phyloP scores from a whole-genome alignment of 64 coral and sea anemone species.

The Porites australiensis region DNA sequence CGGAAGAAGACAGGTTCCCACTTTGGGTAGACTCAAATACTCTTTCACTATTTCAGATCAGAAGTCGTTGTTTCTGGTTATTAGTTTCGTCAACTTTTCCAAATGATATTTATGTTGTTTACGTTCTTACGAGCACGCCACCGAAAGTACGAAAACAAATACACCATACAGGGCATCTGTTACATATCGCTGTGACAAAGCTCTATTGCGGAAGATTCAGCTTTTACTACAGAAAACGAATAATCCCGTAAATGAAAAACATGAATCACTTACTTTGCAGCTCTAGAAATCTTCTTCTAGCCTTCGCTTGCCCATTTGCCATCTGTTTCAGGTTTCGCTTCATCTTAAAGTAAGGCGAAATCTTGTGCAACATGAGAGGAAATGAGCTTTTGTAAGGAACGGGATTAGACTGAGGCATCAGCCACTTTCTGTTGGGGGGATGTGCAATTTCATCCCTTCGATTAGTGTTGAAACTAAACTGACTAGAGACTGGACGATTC shows the following conservation, averaged over 20 bases:
- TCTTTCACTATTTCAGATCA: too few relatives aligned
- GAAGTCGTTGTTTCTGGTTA: too few relatives aligned
- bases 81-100: too few relatives aligned
- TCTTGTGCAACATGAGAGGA: slow-evolving; percentile 63
- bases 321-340: slow-evolving; percentile 40
- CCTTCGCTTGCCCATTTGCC: slow-evolving; percentile 16
- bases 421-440: not conserved
- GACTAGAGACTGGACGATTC: not conserved
- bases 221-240: not conserved
- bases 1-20: too few relatives aligned
- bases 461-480: not conserved
- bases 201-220: not conserved
- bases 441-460: slow-evolving; percentile 16
- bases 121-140: too few relatives aligned
- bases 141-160: too few relatives aligned
- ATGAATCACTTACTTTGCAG: slow-evolving; percentile 23
- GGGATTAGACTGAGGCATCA: not conserved
- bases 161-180: too few relatives aligned
- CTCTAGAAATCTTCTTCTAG: slow-evolving; percentile 32
- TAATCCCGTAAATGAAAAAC: too few relatives aligned
- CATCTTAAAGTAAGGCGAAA: slow-evolving; percentile 60
- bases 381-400: slow-evolving; percentile 53
- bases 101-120: too few relatives aligned
- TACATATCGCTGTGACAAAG: not conserved
- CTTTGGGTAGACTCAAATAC: too few relatives aligned